Percentiles rank a stretch among this genome's conserved stretches.
Conservation (phyloP, 2,888 invertebrate species). For the Ophion ellenae region DNA sequence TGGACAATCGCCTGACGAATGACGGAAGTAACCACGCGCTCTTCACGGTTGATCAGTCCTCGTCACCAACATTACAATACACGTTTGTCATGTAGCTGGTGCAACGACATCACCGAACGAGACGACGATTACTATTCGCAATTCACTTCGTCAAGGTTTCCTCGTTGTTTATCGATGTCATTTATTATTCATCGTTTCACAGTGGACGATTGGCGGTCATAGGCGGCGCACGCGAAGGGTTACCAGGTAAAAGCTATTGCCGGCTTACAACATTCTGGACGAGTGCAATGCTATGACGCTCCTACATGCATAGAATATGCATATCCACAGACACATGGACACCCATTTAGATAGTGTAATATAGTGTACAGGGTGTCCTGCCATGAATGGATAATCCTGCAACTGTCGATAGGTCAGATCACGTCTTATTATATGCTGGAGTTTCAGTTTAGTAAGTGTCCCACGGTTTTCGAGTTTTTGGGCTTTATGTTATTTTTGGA, state of each 20-base stretch:
- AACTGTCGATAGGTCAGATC: too few relatives aligned
- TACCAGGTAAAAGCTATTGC: conserved; percentile 50
- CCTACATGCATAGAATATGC: background rate
- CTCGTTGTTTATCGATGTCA: conserved; percentile 77
- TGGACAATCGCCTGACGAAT: conserved; percentile 28
- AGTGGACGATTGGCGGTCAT: conserved; percentile 61
- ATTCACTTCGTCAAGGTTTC: conserved; percentile 76
- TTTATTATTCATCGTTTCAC: conserved; percentile 80
- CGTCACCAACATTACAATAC: conserved; percentile 38
- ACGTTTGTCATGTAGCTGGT: conserved; percentile 33
- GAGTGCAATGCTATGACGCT: conserved; percentile 68
- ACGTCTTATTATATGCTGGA: too few relatives aligned
- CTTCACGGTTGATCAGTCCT: conserved; percentile 45
- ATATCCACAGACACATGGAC: background rate
- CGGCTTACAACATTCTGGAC: conserved; percentile 71
- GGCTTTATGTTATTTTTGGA: too few relatives aligned
- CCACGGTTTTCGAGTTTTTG: too few relatives aligned
- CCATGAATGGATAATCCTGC: too few relatives aligned
- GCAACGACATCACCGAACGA: conserved; percentile 49
- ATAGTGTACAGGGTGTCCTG: background rate
- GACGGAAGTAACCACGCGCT: conserved; percentile 34
- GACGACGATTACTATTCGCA: conserved; percentile 78
- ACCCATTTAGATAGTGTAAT: background rate
- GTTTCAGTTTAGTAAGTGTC: too few relatives aligned
- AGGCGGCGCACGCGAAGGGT: conserved; percentile 29